Percentiles rank a stretch among this genome's conserved stretches.
phyloP scores from a whole-genome alignment of 2,113 vertebrate species.

The Silurus glanis region DNA sequence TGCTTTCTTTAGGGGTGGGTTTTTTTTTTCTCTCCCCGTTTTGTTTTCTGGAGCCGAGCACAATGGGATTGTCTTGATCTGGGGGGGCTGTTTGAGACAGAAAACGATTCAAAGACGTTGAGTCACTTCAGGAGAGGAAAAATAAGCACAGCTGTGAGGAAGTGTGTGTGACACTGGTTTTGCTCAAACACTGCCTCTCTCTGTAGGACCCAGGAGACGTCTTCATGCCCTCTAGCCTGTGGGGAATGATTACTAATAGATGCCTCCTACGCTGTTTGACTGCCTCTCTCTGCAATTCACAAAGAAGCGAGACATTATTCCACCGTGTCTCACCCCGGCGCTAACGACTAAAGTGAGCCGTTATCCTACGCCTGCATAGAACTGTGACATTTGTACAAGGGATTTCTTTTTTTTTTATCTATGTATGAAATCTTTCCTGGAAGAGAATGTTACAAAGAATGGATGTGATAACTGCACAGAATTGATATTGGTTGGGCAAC shows the following conservation, averaged over 20 bases:
- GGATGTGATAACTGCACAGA: neutral
- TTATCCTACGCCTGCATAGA: conserved; percentile 11
- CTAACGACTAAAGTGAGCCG: conserved; percentile 31
- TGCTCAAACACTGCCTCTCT: conserved; percentile 52
- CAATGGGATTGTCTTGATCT: conserved; percentile 18
- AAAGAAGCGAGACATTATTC: conserved; percentile 46
- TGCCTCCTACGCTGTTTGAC: conserved; percentile 49
- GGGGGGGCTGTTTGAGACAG: neutral
- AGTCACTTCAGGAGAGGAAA: conserved; percentile 48
- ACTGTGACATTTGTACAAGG: conserved; percentile 11
- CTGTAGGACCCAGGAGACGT: conserved; percentile 52
- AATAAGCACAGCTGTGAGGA: conserved; percentile 56
- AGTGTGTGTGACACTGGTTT: conserved; percentile 47
- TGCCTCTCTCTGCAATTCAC: conserved; percentile 49
- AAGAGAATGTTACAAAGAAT: neutral
- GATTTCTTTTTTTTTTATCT: neutral
- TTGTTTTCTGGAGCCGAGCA: conserved; percentile 39
- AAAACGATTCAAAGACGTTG: conserved; percentile 10
- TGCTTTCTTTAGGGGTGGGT: neutral
- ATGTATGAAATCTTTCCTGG: neutral
- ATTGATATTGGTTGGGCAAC: neutral
- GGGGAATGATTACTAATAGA: conserved; percentile 60
- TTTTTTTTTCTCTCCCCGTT: neutral
- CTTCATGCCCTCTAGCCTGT: conserved; percentile 57
- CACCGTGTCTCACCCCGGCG: conserved; percentile 24